Base-by-base conservation (phyloP, 2,113 vertebrate genomes). In the Oenanthe oenanthe region DNA sequence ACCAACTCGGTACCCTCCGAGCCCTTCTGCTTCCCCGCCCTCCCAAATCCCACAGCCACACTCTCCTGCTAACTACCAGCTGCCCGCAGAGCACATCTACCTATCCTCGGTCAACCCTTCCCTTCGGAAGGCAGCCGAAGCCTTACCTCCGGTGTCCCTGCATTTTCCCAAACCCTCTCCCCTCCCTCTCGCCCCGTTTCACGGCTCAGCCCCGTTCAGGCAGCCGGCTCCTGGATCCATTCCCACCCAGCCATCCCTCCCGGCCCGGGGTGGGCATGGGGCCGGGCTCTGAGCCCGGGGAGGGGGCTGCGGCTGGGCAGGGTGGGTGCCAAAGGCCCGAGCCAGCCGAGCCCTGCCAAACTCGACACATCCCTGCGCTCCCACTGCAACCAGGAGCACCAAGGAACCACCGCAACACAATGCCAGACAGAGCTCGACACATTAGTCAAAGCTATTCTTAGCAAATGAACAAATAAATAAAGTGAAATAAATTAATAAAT, bases 391-490 rank as follows among this genome's bases (percentile, higher is more conserved):
- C 56, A 12, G 8, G 43, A 75, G 6, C 24, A n/a, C 9, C 15
- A 4, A 65, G 36, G 31, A 70, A 42, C 22, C 62, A 7, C 17
- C 4, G 0, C n/a, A 53, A 25, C 21, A 17, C 47, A 26, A 26
- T 2, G 7, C 26, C 12, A 56, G 45, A 17, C 18, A 43, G 81
- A n/a, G 50, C 61, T 32, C 5, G 28, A 13, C 17, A 10, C 54
- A 73, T 82, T 36, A 76, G 47, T 38, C 58, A 21, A 51, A 73
- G 58, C 58, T 56, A 36, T 93, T 73, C 26, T 62, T 74, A 60
- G 54, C 47, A 85, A 88, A 95, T 58, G 92, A 88, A 92, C 34
- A 92, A 77, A 91, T 29, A 79, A 88, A 72, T 45, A 70, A 83
- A 67, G 13, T 22, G 2, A 48, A 63, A 53, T 19, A 9, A 78